These are phyloP conservation scores for Notechis scutatus DNA, from an alignment of 2,113 vertebrate species.

Conservation along the genomic window DNA sequence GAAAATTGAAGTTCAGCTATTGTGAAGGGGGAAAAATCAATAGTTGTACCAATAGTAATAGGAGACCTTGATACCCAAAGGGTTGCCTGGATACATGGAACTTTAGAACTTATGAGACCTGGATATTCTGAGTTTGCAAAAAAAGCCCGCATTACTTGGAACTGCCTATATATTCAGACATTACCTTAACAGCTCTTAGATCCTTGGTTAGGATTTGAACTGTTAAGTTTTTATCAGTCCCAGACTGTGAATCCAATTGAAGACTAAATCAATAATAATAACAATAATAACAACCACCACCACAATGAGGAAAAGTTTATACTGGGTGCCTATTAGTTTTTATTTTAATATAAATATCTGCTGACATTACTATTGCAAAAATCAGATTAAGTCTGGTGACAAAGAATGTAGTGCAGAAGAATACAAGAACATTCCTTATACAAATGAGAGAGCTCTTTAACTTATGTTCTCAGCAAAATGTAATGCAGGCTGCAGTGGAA, in stretches of 20 bases:
- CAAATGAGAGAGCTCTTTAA: constrained; percentile 36
- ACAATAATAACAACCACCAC: neutral
- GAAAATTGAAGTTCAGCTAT: neutral
- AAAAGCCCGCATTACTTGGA: neutral
- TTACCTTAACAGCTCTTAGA: neutral
- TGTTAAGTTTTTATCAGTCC: neutral
- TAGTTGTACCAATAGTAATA: neutral
- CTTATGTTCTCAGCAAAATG: constrained; percentile 27
- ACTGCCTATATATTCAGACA: neutral
- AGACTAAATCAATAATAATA: neutral
- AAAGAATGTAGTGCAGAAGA: neutral
- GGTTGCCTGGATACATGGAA: neutral
- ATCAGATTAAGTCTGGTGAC: constrained; percentile 11
- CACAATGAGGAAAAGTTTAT: neutral
- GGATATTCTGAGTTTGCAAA: neutral
- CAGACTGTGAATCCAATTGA: neutral
- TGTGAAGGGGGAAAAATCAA: neutral
- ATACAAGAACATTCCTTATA: constrained; percentile 24
- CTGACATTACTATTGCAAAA: neutral
- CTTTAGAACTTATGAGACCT: neutral
- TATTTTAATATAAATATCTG: neutral
- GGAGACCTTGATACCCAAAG: too few species aligned
- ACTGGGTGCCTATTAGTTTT: neutral
- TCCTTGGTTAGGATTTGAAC: neutral
- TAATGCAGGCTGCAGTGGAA: constrained; percentile 34